Percentiles rank a stretch among this genome's conserved stretches.
phyloP scores from a whole-genome alignment of 2,113 vertebrate species.

The Xiphophorus hellerii region DNA sequence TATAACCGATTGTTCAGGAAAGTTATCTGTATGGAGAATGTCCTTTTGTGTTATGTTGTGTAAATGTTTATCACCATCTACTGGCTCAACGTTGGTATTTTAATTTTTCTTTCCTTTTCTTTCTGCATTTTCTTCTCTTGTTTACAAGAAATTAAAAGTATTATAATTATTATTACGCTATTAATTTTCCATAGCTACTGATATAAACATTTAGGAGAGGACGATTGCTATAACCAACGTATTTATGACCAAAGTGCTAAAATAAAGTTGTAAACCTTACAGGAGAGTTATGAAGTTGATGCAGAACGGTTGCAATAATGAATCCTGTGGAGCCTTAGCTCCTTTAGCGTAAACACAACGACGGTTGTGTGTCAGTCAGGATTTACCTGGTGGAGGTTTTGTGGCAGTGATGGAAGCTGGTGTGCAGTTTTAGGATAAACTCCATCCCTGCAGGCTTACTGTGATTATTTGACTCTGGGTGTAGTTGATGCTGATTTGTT shows the following conservation, averaged over 20 bases:
- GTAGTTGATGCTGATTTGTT: not conserved
- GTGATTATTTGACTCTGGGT: not conserved
- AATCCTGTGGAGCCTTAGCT: not conserved
- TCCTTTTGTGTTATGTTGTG: no score
- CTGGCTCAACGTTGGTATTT: not conserved
- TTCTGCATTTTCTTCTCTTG: not conserved
- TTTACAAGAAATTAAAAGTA: not conserved
- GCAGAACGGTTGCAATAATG: not conserved
- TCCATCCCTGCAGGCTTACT: not conserved
- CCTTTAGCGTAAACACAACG: slow-evolving; percentile 1
- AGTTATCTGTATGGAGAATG: no score
- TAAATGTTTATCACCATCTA: no score
- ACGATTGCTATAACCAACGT: no score
- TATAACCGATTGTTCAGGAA: no score
- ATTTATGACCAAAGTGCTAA: not conserved
- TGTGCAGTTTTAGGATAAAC: not conserved
- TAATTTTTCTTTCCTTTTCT: not conserved
- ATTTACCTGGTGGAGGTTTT: slow-evolving; percentile 1
- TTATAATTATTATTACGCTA: not conserved
- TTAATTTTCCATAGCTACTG: not conserved
- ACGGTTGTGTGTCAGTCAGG: not conserved
- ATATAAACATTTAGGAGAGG: not conserved
- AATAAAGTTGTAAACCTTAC: not conserved
- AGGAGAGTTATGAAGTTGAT: not conserved
- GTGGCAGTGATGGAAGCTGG: not conserved